A percentile compares a stretch with the other conserved stretches of the same genome.
These are phyloP conservation scores for Rotaria macrura DNA, from an alignment of 2,888 invertebrate species.

Conservation along the genomic window DNA sequence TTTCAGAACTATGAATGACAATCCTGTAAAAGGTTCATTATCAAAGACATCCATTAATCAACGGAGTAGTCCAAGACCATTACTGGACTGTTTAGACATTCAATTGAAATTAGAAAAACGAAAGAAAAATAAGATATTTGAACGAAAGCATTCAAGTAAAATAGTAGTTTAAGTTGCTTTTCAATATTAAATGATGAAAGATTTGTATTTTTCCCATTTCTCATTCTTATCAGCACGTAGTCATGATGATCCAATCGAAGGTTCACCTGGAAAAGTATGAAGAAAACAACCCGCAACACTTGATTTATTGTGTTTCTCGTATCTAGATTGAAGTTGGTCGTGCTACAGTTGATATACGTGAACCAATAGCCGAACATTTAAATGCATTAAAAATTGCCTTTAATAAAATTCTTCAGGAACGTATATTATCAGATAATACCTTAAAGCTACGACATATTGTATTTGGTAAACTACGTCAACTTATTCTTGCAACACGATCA, in stretches of 20 bases:
- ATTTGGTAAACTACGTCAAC: background rate
- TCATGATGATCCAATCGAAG: background rate
- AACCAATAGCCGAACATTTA: background rate
- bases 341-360: background rate
- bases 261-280: background rate
- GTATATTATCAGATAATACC: background rate
- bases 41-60: background rate
- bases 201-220: background rate
- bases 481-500: background rate
- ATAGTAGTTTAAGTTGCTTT: too few relatives aligned
- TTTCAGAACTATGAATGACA: background rate
- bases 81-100: background rate
- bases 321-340: background rate
- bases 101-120: background rate
- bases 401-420: conserved; percentile 8
- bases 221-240: background rate
- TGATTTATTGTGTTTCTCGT: background rate
- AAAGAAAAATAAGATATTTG: background rate
- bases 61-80: background rate
- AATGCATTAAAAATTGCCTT: background rate
- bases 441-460: background rate
- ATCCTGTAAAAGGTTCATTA: background rate
- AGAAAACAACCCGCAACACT: too few relatives aligned
- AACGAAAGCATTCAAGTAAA: background rate
- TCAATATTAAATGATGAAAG: background rate